A percentile compares a stretch with the other conserved stretches of the same genome.
These are phyloP conservation scores for Drosophila ogumai DNA, from an alignment of 1,140 invertebrate genomes.

Conservation along the genomic window DNA sequence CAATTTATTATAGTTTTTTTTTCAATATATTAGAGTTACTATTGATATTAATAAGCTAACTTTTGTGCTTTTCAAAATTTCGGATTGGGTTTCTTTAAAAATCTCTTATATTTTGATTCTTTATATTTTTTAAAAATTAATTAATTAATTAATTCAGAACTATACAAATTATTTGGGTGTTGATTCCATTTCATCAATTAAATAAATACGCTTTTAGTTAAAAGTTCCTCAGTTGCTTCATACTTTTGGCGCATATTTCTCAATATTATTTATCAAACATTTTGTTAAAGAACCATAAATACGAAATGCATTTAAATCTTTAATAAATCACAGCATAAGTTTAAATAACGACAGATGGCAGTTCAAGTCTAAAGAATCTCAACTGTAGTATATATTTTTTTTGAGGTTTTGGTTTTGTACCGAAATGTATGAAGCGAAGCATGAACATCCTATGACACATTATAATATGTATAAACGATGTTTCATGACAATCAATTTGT, in stretches of 20 bases:
- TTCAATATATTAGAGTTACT: too few relatives aligned
- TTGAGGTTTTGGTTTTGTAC: constrained; percentile 21
- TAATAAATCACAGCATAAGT: background rate
- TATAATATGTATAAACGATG: constrained; percentile 82
- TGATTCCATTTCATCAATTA: too few relatives aligned
- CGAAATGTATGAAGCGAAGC: constrained; percentile 62
- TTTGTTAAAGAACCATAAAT: background rate
- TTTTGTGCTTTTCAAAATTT: too few relatives aligned
- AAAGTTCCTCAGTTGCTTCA: background rate
- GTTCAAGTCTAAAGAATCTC: background rate
- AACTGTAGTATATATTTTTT: constrained; percentile 34
- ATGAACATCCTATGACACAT: constrained; percentile 80
- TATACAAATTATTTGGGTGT: too few relatives aligned
- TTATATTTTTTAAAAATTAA: too few relatives aligned
- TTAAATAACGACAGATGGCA: constrained; percentile 17
- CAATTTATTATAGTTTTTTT: too few relatives aligned
- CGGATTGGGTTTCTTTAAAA: too few relatives aligned
- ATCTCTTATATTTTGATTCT: too few relatives aligned
- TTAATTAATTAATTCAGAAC: too few relatives aligned
- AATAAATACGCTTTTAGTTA: background rate
- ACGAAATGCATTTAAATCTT: background rate
- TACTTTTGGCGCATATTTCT: background rate
- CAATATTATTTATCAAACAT: background rate
- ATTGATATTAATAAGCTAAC: too few relatives aligned
- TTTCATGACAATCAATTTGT: constrained; percentile 84